These are phyloP conservation scores for Piprites chloris DNA, from an alignment of 2,113 vertebrate species.

Conservation along the genomic window DNA sequence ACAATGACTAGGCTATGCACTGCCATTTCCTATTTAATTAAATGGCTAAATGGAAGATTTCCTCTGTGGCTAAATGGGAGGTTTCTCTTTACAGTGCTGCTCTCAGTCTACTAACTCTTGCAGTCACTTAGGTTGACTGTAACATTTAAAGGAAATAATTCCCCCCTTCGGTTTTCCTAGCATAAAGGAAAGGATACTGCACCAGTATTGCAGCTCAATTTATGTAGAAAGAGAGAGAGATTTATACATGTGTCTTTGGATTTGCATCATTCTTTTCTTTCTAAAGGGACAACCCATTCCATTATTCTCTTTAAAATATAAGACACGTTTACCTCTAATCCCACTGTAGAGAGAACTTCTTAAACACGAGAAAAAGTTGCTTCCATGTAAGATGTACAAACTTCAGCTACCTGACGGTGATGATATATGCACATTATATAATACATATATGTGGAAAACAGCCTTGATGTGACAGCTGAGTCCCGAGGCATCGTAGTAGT, in stretches of 20 bases:
- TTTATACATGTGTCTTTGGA: neutral
- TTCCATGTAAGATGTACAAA: constrained; percentile 45
- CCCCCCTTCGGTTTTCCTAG: neutral
- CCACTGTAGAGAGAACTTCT: neutral
- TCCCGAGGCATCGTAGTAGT: constrained; percentile 63
- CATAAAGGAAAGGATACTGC: constrained; percentile 25
- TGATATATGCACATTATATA: constrained; percentile 41
- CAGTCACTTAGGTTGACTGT: constrained; percentile 16
- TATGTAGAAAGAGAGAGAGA: neutral
- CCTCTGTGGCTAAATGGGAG: constrained; percentile 62
- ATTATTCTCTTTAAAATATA: neutral
- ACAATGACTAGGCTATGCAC: constrained; percentile 56
- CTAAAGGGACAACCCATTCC: constrained; percentile 5
- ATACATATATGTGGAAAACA: constrained; percentile 49
- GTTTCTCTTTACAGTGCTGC: constrained; percentile 38
- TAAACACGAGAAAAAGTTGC: constrained; percentile 14
- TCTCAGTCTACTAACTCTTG: constrained; percentile 25
- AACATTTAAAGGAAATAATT: constrained; percentile 46
- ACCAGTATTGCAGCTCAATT: neutral
- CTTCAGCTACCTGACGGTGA: constrained; percentile 43
- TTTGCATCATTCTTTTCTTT: constrained; percentile 27
- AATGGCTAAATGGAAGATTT: constrained; percentile 61
- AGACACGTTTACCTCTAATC: neutral
- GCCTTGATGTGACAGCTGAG: constrained; percentile 70
- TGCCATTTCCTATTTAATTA: constrained; percentile 67